A percentile compares a stretch with the other conserved stretches of the same genome.
Evolutionary conservation across 2,888 invertebrate genomes (phyloP).

Genomic region (Archips xylosteana): DNA sequence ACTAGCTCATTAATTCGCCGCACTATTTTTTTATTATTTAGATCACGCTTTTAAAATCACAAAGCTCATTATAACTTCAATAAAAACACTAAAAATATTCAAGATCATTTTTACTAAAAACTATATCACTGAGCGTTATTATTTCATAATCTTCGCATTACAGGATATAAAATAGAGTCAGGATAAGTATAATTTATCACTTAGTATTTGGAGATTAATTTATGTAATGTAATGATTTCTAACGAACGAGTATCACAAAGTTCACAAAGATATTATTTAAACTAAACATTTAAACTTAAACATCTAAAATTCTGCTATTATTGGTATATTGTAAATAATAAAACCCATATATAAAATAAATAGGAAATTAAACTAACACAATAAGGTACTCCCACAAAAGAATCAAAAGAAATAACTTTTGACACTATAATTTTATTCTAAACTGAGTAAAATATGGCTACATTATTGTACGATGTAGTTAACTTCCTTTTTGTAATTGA

Average conservation of each 20-base stretch:
- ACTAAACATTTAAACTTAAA: background rate
- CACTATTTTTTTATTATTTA: background rate
- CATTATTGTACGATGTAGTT: background rate
- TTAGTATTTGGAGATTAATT: background rate
- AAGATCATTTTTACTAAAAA: background rate
- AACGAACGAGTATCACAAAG: conserved; percentile 1
- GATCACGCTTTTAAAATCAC: background rate
- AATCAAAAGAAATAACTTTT: background rate
- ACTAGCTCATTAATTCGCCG: background rate
- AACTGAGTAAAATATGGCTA: background rate
- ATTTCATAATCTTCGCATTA: background rate
- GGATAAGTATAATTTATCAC: background rate
- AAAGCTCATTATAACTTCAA: background rate
- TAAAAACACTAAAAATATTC: background rate
- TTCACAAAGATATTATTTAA: background rate
- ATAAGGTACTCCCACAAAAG: background rate
- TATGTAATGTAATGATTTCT: background rate
- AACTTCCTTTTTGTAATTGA: background rate
- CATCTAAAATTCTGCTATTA: conserved; percentile 17
- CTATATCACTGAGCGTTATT: background rate
- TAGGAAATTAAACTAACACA: background rate
- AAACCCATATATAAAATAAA: background rate
- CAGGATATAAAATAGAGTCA: background rate
- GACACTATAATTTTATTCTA: background rate
- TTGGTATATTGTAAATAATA: background rate